Base-by-base conservation (phyloP, 2,888 invertebrate species). In the Ophraella communa region DNA sequence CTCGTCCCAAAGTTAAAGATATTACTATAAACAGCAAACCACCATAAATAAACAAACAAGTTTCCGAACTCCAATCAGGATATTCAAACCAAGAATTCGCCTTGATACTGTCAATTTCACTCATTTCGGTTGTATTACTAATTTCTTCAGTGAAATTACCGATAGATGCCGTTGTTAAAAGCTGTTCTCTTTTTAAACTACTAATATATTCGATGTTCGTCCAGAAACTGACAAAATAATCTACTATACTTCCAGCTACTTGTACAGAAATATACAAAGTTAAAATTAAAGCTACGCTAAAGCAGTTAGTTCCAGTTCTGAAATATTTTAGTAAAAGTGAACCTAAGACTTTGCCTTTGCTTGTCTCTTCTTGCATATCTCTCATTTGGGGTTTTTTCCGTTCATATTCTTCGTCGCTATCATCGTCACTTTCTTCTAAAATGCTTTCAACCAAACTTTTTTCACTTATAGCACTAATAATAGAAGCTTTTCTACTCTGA, bases 221-320 rank as follows among this genome's bases (percentile, higher is more conserved):
- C 91, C 91, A 92, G 73, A 85, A 87, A 71, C 91, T 89, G 0
- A 92, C 83, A 85, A 91, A 92, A 73, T 86, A 91, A 74, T 93
- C 92, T 0, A 87, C 85, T 0, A 87, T 86, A 7, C 89, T 90
- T 0, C 88, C 87, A 17, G 87, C 81, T 5, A 83, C 78, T 76
- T 92, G 90, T 0, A 89, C 85, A 3, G 88, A 59, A 0, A 88
- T n/a, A 44, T 90, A 84, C 0, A 87, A 77, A 0, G 84, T 5
- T 0, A 86, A 44, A 0, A 89, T 83, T 0, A 85, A 45, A 0
- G 77, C 10, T 0, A 90, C 81, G 0, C 85, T 77, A 44, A 80
- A 82, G 69, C 85, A 82, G n/a, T 88, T 89, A 2, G 87, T 83
- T n/a, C 89, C 81, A 3, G 80, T 79, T 33, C 72, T 57, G 54